A percentile compares a stretch with the other conserved stretches of the same genome.
Evolutionary conservation across 2,113 vertebrate genomes (phyloP).

Genomic region (Brienomyrus brachyistius): DNA sequence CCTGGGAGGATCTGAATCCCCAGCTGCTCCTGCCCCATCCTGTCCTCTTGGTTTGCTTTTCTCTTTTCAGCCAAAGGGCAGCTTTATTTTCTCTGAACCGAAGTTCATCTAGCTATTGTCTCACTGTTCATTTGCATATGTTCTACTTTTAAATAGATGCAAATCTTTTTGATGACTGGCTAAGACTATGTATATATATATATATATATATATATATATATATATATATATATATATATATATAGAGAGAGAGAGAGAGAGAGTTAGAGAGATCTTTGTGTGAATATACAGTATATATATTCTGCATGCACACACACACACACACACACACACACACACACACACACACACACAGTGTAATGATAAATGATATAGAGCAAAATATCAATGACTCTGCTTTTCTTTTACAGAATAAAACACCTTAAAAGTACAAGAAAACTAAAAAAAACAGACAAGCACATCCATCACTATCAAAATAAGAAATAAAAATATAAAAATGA

Average conservation of each 20-base stretch:
- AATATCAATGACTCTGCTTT: not conserved
- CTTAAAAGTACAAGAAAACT: not conserved
- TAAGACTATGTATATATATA: too few species aligned
- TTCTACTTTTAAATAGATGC: too few species aligned
- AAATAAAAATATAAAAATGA: not conserved
- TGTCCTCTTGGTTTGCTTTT: too few species aligned
- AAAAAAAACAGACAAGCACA: not conserved
- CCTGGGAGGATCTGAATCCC: too few species aligned
- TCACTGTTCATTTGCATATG: too few species aligned
- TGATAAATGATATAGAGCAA: not conserved
- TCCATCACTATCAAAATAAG: not conserved
- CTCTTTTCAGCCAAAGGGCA: not conserved
- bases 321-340: too few species aligned
- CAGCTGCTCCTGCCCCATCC: too few species aligned
- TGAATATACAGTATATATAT: not conserved
- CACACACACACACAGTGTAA: not conserved
- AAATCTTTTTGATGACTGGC: too few species aligned
- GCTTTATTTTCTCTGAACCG: not conserved
- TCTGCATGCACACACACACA: not conserved
- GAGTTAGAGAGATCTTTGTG: not conserved
- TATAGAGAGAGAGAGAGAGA: too few species aligned
- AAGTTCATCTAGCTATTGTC: not conserved
- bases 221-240: too few species aligned
- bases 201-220: too few species aligned
- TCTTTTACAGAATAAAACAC: not conserved